Percentiles rank a stretch among this genome's conserved stretches.
Evolutionary conservation across 2,113 vertebrate genomes (phyloP).

Genomic region (Perca schrenkii): DNA sequence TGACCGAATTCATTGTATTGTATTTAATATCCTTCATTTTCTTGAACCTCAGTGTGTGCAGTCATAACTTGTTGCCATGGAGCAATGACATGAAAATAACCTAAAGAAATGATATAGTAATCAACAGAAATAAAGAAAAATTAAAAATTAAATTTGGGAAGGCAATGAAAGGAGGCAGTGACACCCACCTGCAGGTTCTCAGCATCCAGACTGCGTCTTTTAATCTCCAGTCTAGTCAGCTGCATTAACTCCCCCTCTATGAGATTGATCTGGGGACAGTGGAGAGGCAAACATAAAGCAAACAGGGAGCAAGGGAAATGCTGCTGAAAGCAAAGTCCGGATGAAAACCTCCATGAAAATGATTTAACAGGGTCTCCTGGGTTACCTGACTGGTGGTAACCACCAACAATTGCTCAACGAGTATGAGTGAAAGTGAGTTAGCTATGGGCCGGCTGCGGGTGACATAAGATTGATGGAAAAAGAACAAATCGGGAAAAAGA

Average conservation of each 20-base stretch:
- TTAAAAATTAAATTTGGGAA: slow-evolving; percentile 2
- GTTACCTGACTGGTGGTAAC: neutral
- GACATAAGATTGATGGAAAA: neutral
- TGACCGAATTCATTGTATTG: neutral
- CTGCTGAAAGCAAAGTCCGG: slow-evolving; percentile 15
- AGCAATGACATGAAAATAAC: slow-evolving; percentile 48
- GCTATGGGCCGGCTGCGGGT: neutral
- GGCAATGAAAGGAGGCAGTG: slow-evolving; percentile 28
- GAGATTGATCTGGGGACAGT: slow-evolving; percentile 98
- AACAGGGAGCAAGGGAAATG: slow-evolving; percentile 50
- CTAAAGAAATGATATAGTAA: slow-evolving; percentile 12
- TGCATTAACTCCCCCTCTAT: slow-evolving; percentile 99
- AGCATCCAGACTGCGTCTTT: slow-evolving; percentile 93
- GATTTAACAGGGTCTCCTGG: neutral
- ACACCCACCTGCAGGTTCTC: slow-evolving; percentile 95
- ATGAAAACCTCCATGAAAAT: slow-evolving; percentile 29
- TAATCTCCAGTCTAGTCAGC: slow-evolving; percentile 98
- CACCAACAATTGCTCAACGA: neutral
- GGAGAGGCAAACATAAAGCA: slow-evolving; percentile 78
- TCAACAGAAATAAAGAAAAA: neutral
- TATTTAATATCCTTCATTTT: neutral
- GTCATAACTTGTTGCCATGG: slow-evolving; percentile 19
- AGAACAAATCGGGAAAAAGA: neutral
- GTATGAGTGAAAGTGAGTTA: slow-evolving; percentile 22
- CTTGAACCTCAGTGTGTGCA: neutral